phyloP scores from a whole-genome alignment of 2,888 invertebrate species.

The Hermaeophaga mercurialis region DNA sequence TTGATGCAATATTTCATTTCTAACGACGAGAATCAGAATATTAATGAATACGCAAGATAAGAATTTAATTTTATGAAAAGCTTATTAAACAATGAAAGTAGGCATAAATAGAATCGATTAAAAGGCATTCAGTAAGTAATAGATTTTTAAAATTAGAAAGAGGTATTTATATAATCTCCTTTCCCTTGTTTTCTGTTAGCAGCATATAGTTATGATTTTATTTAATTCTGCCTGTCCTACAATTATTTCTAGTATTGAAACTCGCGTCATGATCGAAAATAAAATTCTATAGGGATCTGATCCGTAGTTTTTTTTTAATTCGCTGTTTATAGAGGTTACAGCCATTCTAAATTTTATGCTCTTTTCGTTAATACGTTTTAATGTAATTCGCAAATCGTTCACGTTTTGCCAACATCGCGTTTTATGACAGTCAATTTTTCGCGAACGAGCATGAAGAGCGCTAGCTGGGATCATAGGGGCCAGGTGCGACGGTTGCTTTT shows the following conservation, averaged over 20 bases:
- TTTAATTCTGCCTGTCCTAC: too few species aligned
- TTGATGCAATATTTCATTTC: neutral
- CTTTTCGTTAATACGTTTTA: conserved; percentile 18
- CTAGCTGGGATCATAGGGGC: conserved; percentile 23
- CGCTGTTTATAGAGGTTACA: conserved; percentile 1
- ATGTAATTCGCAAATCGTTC: conserved; percentile 46
- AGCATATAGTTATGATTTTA: too few species aligned
- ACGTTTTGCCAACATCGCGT: conserved; percentile 45
- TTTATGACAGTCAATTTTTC: conserved; percentile 46
- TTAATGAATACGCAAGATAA: neutral
- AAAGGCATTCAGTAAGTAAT: too few species aligned
- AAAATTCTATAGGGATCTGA: conserved; percentile 1
- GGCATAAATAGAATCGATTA: too few species aligned
- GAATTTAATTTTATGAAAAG: too few species aligned
- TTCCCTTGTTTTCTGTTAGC: too few species aligned
- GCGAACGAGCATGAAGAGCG: conserved; percentile 24
- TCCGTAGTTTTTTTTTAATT: conserved; percentile 8
- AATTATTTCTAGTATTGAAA: too few species aligned
- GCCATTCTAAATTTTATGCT: conserved; percentile 13
- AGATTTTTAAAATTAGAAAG: too few species aligned
- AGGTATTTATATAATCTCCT: too few species aligned
- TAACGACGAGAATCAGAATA: neutral
- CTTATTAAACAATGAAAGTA: too few species aligned
- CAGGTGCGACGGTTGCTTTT: conserved; percentile 36
- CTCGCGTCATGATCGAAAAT: neutral